Evolutionary conservation across 2,888 invertebrate species (phyloP).

Genomic region (Drosophila anomalipes): DNA sequence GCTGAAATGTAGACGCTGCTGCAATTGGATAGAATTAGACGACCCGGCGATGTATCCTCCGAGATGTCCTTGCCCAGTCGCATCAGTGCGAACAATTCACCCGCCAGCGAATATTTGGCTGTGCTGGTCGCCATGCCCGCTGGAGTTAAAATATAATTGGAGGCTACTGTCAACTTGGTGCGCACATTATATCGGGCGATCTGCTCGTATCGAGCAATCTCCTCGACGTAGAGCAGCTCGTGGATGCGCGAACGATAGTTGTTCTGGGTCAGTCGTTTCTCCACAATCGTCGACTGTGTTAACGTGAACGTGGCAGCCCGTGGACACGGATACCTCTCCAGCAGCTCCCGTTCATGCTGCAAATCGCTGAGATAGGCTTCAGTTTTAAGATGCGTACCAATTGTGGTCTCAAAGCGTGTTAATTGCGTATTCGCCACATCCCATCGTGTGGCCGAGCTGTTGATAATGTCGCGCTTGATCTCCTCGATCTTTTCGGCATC

Average conservation of each 20-base stretch:
- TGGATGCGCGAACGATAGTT: constrained; percentile 92
- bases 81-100: constrained; percentile 91
- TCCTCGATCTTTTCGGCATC: constrained; percentile 89
- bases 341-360: constrained; percentile 87
- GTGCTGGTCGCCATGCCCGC: constrained; percentile 89
- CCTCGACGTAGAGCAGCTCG: constrained; percentile 91
- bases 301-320: constrained; percentile 88
- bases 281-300: constrained; percentile 89
- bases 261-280: constrained; percentile 88
- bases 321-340: constrained; percentile 89
- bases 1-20: constrained; percentile 88
- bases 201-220: constrained; percentile 90
- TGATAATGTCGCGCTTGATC: constrained; percentile 88
- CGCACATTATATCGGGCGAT: constrained; percentile 90
- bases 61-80: constrained; percentile 90
- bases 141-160: constrained; percentile 89
- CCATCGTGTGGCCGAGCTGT: constrained; percentile 88
- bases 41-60: constrained; percentile 93
- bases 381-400: constrained; percentile 86
- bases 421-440: constrained; percentile 87
- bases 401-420: constrained; percentile 87
- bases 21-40: constrained; percentile 91
- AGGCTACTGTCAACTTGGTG: constrained; percentile 88
- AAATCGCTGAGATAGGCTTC: constrained; percentile 85
- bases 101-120: constrained; percentile 91